Base-by-base conservation (phyloP, 2,113 vertebrate genomes). In the Austrofundulus limnaeus region DNA sequence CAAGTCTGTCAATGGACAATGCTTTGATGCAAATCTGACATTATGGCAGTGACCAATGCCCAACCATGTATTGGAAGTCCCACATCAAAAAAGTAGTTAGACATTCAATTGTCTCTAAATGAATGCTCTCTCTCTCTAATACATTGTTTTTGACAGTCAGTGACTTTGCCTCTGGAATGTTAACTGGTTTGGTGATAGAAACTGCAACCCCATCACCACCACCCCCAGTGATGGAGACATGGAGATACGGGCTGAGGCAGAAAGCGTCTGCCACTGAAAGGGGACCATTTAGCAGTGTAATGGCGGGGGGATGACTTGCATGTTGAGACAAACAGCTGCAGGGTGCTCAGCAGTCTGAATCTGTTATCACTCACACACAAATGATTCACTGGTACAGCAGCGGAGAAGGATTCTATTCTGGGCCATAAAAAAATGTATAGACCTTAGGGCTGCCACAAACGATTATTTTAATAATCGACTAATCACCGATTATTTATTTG, bases 261-360 rank as follows among this genome's bases (percentile, higher is more conserved):
- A 72, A 23, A 82, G 78, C 77, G 83, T 89, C 88, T 87, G 89
- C 87, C 81, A 80, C 82, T 83, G 84, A 84, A 85, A 87, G 79
- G 77, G 80, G 83, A 82, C 78, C 85, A 78, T 88, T 91, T 90
- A 90, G 85, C 52, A 34, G 78, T 85, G 78, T 89, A 87, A 90
- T 91, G 88, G 88, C 82, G 73, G 87, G 31, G n/a, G 81, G 78
- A 88, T 85, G 89, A 87, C 84, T 88, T 90, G 84, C 82, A 88
- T 85, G 84, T 90, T 83, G 88, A 88, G 88, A 90, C 86, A 85
- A 88, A 89, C 87, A 83, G 90, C 90, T 90, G 87, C 77, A 46
- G 90, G 85, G 86, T 75, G 83, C 84, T 75, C 86, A 81, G 85
- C 84, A 84, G 89, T 88, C 85, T 66, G 76, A 81, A 77, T 85